Conservation (phyloP, 1,140 invertebrate species). For the Ooceraea biroi region DNA sequence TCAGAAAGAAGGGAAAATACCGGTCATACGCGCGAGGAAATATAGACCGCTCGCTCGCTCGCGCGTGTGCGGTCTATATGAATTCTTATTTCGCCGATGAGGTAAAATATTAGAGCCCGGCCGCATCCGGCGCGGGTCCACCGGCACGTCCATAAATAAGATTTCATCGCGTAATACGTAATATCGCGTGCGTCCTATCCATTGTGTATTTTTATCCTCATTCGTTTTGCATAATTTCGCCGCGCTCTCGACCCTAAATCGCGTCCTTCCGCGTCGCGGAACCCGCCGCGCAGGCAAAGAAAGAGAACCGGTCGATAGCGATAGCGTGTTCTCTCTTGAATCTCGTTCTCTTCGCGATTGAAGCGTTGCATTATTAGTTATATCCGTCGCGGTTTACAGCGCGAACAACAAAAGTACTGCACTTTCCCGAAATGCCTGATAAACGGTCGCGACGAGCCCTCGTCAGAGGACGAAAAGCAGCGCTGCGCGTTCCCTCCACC, state of each 20-base stretch:
- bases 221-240: slow-evolving; percentile 82
- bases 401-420: no score
- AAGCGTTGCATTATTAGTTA: no score
- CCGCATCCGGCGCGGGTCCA: slow-evolving; percentile 19
- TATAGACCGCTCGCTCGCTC: background rate
- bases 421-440: no score
- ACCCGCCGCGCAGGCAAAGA: background rate
- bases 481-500: background rate
- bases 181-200: slow-evolving; percentile 77
- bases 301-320: slow-evolving; percentile 41
- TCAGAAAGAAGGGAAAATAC: background rate
- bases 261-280: slow-evolving; percentile 1
- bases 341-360: slow-evolving; percentile 4
- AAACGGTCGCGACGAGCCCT: no score
- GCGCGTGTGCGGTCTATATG: slow-evolving; percentile 63
- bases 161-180: slow-evolving; percentile 80
- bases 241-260: slow-evolving; percentile 42
- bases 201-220: slow-evolving; percentile 82
- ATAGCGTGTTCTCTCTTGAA: slow-evolving; percentile 6
- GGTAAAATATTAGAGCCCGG: slow-evolving; percentile 82
- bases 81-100: slow-evolving; percentile 82
- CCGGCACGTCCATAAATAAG: slow-evolving; percentile 79
- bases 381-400: no score
- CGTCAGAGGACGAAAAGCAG: background rate
- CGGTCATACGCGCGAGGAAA: slow-evolving; percentile 21